Evolutionary conservation across 2,888 invertebrate species (phyloP), one percentile per base, ranked within the genome.

Genomic region (Nezara viridula): DNA sequence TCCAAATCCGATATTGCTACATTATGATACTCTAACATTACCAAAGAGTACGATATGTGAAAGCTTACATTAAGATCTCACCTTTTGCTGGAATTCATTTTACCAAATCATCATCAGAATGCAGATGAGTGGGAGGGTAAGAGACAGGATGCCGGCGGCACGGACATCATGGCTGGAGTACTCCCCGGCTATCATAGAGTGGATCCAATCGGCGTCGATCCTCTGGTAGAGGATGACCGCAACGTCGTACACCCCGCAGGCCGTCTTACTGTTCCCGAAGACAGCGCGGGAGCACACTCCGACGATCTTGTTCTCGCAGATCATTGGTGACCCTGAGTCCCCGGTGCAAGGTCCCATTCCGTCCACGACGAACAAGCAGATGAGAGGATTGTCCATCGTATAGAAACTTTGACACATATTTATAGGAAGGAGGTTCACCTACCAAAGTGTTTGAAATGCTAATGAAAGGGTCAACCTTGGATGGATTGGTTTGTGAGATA

Each of bases 301-400:
- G 14, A 86, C 86, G 60, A 60, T 32, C 66, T 47, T 32, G 21
- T 85, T 60, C 16, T 55, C 44, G 49, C 89, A 89, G 60, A 89
- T n/a, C 44, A 89, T 50, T 9, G 89, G 89, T 12, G 85, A 85
- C 21, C 89, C 89, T 2, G 89, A 89, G 86, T 89, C 89, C 14
- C 89, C 89, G 47, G 85, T 37, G 16, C 89, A 89, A 49, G 89
- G 89, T 14, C 89, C 89, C 12, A 55, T 60, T 21, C 89, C 89
- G 24, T 55, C 32, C 85, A 66, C 50, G 44, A 55, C 32, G 27
- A 52, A 52, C 10, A 89, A 37, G 40, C 89, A 89, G 47, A 88
- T 37, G 21, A 60, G 21, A 16, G 50, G 40, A 50, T 50, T 73
- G n/a, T 81, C 81, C 32, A 4, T n/a, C 10, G 40, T 27, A 19